Evolutionary conservation across 2,113 vertebrate genomes (phyloP).

Genomic region (Sclerurus mexicanus): DNA sequence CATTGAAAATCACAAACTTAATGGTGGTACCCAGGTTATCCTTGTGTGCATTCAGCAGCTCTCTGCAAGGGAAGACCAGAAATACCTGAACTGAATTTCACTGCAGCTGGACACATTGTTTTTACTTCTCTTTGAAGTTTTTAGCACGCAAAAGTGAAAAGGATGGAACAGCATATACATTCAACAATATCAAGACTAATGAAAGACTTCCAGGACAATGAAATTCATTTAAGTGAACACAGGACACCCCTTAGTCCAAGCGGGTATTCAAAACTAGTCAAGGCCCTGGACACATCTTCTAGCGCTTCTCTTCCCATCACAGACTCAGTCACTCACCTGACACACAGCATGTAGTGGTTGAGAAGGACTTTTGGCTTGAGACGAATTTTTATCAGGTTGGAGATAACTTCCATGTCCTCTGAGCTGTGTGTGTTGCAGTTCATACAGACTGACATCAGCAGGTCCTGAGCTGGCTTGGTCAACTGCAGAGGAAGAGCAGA

Average conservation of each 20-base stretch:
- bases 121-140: neutral
- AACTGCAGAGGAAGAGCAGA: slow-evolving; percentile 71
- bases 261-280: neutral
- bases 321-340: slow-evolving; percentile 75
- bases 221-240: neutral
- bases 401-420: slow-evolving; percentile 95
- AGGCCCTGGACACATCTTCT: neutral
- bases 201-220: neutral
- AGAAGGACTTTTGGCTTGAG: slow-evolving; percentile 98
- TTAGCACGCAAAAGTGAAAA: neutral
- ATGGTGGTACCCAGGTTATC: slow-evolving; percentile 96
- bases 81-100: neutral
- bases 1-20: slow-evolving; percentile 97
- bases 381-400: slow-evolving; percentile 96
- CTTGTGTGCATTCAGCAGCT: slow-evolving; percentile 90
- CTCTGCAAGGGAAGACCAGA: slow-evolving; percentile 72
- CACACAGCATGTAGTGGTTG: slow-evolving; percentile 94
- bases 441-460: slow-evolving; percentile 96
- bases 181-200: neutral
- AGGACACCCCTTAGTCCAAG: neutral
- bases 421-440: slow-evolving; percentile 91
- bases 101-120: neutral
- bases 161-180: accelerated
- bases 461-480: slow-evolving; percentile 95
- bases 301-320: neutral